These are phyloP conservation scores for Saccostrea echinata DNA, from an alignment of 1,140 invertebrate genomes.

Conservation along the genomic window DNA sequence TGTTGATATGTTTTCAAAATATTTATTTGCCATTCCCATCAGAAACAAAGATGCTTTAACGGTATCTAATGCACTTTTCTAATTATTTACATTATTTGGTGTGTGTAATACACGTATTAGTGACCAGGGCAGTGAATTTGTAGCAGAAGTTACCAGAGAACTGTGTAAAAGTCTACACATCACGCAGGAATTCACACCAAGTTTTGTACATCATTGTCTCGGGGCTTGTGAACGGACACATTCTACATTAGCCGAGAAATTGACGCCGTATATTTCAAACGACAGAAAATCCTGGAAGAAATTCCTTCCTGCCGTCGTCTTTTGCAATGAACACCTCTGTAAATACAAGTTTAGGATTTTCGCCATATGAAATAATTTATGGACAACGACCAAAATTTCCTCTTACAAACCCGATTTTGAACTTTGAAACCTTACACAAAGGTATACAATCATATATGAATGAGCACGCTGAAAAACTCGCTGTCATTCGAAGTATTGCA, in stretches of 20 bases:
- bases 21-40: constrained; percentile 32
- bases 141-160: constrained; percentile 5
- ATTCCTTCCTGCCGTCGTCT: constrained; percentile 19
- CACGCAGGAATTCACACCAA: constrained; percentile 44
- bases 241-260: constrained; percentile 41
- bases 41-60: constrained; percentile 46
- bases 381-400: constrained; percentile 50
- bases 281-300: constrained; percentile 32
- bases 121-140: constrained; percentile 56
- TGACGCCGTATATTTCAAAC: constrained; percentile 47
- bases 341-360: constrained; percentile 43
- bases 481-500: too few relatives aligned
- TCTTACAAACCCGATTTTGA: neutral
- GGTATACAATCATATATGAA: neutral
- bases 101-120: constrained; percentile 46
- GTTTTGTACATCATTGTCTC: constrained; percentile 51
- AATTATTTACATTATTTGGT: constrained; percentile 47
- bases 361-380: constrained; percentile 48
- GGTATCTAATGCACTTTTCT: constrained; percentile 40
- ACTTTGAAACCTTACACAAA: neutral
- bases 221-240: constrained; percentile 52
- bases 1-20: constrained; percentile 49
- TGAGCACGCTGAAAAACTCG: too few relatives aligned
- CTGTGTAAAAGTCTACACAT: neutral
- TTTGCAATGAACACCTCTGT: constrained; percentile 41